Base-by-base conservation (phyloP, 2,888 invertebrate species). In the Melinaea menophilus region DNA sequence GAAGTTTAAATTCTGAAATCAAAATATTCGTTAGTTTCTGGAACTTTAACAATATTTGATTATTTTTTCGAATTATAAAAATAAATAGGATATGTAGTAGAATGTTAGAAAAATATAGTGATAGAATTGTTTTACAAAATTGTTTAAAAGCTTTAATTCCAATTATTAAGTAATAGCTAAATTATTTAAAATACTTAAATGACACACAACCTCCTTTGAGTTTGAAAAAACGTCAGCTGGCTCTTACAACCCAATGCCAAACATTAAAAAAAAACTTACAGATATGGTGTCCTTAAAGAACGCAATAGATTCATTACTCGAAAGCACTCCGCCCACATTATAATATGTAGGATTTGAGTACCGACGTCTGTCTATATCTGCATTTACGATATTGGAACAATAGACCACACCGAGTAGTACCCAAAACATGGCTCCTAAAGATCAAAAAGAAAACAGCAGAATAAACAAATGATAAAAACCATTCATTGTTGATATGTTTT, bases 261-360 rank as follows among this genome's bases (percentile, higher is more conserved):
- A 13, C 4, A 13, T 13, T 48, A 2, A 13, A 48, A 48, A 48
- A 5, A 11, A 47, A 67, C 94, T 93, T 92, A 97, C 97, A 79
- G 94, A 94, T 72, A 98, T 96, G 37, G 95, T 96, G 75, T 95
- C 93, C 76, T 94, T 94, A 83, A 98, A 98, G 86, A 95, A 94
- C 11, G 90, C 90, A 77, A 95, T 94, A 70, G 96, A 96, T 56
- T 95, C 94, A 72, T 94, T 94, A 83, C 94, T 95, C 66, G 96
- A 96, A 33, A 98, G 92, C 1, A 98, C 97, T n/a, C 97, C 98
- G 31, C 98, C 98, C 66, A 98, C 97, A 78, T 96, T 97, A 85
- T 95, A 97, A 72, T 93, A 93, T 12, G 92, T 92, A 34, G 94
- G 94, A 82, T 95, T 95, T 62, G 92, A 85, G 64, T 83, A 86